Percentiles rank a stretch among this genome's conserved stretches.
These are phyloP conservation scores for Dissostichus mawsoni DNA, from an alignment of 2,113 vertebrate genomes.

Conservation along the genomic window DNA sequence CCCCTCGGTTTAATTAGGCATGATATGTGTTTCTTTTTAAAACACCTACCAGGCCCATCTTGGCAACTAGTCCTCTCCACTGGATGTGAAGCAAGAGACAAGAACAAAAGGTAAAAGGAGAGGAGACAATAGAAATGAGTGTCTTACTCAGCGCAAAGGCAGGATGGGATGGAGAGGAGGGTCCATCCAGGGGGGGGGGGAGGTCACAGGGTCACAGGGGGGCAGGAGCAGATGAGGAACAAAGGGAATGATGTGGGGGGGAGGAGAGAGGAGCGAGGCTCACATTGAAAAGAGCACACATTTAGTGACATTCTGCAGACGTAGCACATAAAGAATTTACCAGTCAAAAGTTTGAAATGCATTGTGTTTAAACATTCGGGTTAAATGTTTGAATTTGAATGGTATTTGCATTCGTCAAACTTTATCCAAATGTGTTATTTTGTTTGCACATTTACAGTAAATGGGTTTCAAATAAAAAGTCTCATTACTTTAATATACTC, in stretches of 20 bases:
- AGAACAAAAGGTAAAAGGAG: slow-evolving; percentile 44
- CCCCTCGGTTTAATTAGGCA: slow-evolving; percentile 56
- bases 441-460: background rate
- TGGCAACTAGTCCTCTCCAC: slow-evolving; percentile 94
- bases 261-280: slow-evolving; percentile 37
- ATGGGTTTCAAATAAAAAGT: background rate
- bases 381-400: background rate
- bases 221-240: slow-evolving; percentile 32
- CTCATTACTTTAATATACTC: background rate
- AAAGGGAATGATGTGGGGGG: background rate
- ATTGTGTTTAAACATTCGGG: background rate
- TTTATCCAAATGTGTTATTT: background rate
- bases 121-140: slow-evolving; percentile 51
- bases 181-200: slow-evolving; percentile 58
- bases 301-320: slow-evolving; percentile 40
- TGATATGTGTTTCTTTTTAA: slow-evolving; percentile 31
- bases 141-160: slow-evolving; percentile 71
- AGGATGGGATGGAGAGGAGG: slow-evolving; percentile 65
- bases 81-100: slow-evolving; percentile 83
- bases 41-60: slow-evolving; percentile 98
- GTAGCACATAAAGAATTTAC: background rate
- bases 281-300: slow-evolving; percentile 45
- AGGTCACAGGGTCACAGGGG: slow-evolving; percentile 50
- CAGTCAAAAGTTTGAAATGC: background rate
- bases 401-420: background rate